Base-by-base conservation (phyloP, 2,888 invertebrate genomes). In the Chamaedrilus cognettii region DNA sequence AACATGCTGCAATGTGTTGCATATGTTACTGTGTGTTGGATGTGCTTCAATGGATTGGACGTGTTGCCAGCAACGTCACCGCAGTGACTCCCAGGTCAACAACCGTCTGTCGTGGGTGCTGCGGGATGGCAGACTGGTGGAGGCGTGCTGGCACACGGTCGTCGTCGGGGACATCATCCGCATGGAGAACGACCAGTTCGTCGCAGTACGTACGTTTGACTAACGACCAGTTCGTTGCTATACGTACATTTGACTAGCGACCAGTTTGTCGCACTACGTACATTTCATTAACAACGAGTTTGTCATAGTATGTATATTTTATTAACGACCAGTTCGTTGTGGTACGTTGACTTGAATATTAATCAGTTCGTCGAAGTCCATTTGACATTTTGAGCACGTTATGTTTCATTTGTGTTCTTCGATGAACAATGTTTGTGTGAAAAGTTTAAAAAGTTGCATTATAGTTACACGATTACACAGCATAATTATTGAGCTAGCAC, bases 11-110 rank as follows among this genome's bases (percentile, higher is more conserved):
- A n/a, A n/a, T n/a, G n/a, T n/a, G n/a, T n/a, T n/a, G n/a, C n/a
- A n/a, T n/a, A n/a, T n/a, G n/a, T n/a, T n/a, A n/a, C n/a, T n/a
- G n/a, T n/a, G n/a, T n/a, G n/a, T n/a, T n/a, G n/a, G n/a, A n/a
- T n/a, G n/a, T n/a, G n/a, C n/a, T n/a, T n/a, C n/a, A n/a, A n/a
- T n/a, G n/a, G n/a, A n/a, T n/a, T n/a, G n/a, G n/a, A n/a, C n/a
- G n/a, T n/a, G n/a, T n/a, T n/a, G n/a, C n/a, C n/a, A 98, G 98
- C 96, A 97, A 95, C 91, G 98, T 80, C 99, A 99, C 86, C 89
- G 93, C 82, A 98, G 95, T 86, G 99, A 99, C 87, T 93, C 92
- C 64, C 95, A 95, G 86, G 98, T 97, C 74, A 99, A 99, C 88
- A 96, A 96, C 86, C 88, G 99, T 76, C 67, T 75, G 67, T 96